Conservation (phyloP, 2,797 vertebrate genomes). For the Mormyrus proboscirostris region DNA sequence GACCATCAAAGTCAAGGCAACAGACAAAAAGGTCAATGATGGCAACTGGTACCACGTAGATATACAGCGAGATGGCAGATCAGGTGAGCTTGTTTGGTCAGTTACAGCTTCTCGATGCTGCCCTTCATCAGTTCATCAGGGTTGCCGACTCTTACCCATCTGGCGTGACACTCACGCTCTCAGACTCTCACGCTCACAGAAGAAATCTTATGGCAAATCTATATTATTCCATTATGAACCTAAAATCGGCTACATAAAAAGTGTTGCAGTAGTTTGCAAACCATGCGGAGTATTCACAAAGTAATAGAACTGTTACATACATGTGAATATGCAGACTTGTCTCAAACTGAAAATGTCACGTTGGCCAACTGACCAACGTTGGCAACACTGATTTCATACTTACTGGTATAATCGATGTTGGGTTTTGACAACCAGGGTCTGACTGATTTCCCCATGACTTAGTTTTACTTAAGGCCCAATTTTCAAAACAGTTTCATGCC, state of each 20-base stretch:
- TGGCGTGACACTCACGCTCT: neutral
- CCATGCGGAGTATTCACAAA: neutral
- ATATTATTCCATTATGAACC: neutral
- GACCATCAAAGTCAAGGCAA: constrained; percentile 97
- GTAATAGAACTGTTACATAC: neutral
- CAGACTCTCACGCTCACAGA: neutral
- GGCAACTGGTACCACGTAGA: constrained; percentile 98
- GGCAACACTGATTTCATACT: neutral
- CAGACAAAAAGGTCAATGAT: constrained; percentile 93
- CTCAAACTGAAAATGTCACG: neutral
- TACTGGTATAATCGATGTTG: neutral
- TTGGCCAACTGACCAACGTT: neutral
- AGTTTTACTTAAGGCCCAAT: neutral
- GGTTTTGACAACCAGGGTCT: neutral
- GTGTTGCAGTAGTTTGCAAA: neutral
- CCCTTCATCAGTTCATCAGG: neutral
- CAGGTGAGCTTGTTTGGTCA: constrained; percentile 64
- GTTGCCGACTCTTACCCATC: neutral
- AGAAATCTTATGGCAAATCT: neutral
- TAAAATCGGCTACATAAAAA: neutral
- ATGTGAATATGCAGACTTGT: neutral
- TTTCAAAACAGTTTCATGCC: neutral
- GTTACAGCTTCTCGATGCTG: neutral
- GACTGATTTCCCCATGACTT: neutral
- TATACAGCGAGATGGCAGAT: constrained; percentile 92